A percentile compares a stretch with the other conserved stretches of the same genome.
phyloP scores from a whole-genome alignment of 2,797 vertebrate genomes.

The Anabacerthia variegaticeps region DNA sequence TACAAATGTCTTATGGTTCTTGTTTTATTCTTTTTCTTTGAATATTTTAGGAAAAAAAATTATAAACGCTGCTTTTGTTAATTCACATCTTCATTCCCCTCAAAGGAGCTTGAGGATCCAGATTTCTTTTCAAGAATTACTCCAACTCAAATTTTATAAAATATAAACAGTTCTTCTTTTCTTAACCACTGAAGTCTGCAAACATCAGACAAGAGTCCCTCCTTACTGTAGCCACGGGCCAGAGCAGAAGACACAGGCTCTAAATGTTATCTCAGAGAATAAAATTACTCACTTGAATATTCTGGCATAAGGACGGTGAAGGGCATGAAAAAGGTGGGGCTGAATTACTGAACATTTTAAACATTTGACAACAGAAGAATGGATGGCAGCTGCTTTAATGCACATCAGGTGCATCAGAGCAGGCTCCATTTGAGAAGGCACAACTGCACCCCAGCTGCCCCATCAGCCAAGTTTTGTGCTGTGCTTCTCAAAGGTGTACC shows the following conservation, averaged over 20 bases:
- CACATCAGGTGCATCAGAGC: background rate
- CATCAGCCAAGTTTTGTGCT: background rate
- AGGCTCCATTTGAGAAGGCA: background rate
- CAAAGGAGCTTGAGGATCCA: background rate
- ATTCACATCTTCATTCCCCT: background rate
- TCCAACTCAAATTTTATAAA: background rate
- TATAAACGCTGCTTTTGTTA: background rate
- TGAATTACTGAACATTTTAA: background rate
- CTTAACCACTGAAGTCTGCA: background rate
- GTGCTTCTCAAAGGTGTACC: background rate
- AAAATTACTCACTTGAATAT: background rate
- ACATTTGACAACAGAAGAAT: background rate
- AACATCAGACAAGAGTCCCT: background rate
- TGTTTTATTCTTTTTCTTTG: background rate
- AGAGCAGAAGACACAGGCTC: background rate
- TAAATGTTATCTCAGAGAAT: background rate
- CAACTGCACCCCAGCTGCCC: background rate
- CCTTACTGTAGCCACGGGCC: background rate
- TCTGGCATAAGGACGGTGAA: background rate
- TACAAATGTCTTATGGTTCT: background rate
- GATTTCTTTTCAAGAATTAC: slow-evolving; percentile 22
- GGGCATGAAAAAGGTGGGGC: background rate
- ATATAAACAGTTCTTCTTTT: background rate
- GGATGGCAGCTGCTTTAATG: background rate
- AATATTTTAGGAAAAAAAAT: background rate